Evolutionary conservation across 30 jellyfish, hydroid and myxozoan species (phyloP), one percentile per base, ranked within the genome.

Genomic region (Sanderia malayensis): DNA sequence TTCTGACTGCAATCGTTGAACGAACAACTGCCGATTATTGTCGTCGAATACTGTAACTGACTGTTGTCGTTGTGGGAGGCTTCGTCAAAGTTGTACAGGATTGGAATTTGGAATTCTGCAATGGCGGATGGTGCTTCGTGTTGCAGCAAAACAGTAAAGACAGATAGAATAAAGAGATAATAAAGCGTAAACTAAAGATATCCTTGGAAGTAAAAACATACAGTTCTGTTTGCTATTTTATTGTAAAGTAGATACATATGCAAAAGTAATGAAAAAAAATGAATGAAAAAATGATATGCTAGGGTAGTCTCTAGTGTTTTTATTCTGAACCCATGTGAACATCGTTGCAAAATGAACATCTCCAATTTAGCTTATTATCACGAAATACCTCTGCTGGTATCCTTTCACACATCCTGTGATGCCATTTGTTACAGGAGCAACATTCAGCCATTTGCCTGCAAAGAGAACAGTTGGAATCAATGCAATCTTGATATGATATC

Each of bases 371-470:
- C 52, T 37, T 37, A 6, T 37, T 37, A 37, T 37, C 52, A 37
- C 52, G 13, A 37, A 13, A 37, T 37, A 68, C 80, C 37, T 46
- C 67, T 23, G n/a, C 28, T 68, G 80, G 67, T 27, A 68, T 47
- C 25, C 80, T 46, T 44, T 68, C 67, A 26, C 80, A 68, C 44
- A 21, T 44, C 46, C 67, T 37, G 20, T 68, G 80, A 25, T 31
- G 45, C 52, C 62, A 68, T 26, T 46, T 30, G 46, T 47, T 47
- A 46, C 80, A 68, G 65, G 66, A 61, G 46, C 67, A 20, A 44
- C 67, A 68, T 32, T 41, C 58, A 21, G 80, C 80, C 80, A 68
- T 68, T 13, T 68, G 80, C 66, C 80, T 68, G 67, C 34, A 13
- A 63, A 31, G 8, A 63, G 3, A 63, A 6, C 52, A 37, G 52